Percentiles rank a stretch among this genome's conserved stretches.
Conservation (phyloP, 2,888 invertebrate species). For the Ryuthela nishihirai region DNA sequence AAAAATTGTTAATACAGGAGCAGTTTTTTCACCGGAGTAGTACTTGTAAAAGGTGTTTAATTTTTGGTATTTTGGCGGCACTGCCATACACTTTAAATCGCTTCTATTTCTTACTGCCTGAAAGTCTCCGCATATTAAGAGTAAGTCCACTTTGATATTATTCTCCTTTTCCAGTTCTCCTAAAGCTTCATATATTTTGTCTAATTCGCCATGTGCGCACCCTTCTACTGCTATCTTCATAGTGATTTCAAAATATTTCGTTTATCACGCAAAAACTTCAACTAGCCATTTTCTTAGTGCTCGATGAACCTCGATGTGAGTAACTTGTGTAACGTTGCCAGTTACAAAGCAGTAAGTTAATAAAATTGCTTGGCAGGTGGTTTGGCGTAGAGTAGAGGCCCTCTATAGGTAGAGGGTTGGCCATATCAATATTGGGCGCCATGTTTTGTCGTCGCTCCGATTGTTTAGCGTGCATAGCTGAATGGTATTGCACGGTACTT, state of each 20-base stretch:
- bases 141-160: conserved; percentile 75
- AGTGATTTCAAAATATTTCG: conserved; percentile 19
- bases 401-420: too few relatives aligned
- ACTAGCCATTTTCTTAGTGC: too few relatives aligned
- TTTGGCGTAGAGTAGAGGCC: too few relatives aligned
- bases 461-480: too few relatives aligned
- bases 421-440: too few relatives aligned
- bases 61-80: conserved; percentile 82
- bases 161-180: conserved; percentile 68
- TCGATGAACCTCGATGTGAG: too few relatives aligned
- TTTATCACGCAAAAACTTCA: too few relatives aligned
- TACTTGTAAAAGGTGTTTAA: conserved; percentile 96
- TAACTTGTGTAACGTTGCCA: too few relatives aligned
- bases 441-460: too few relatives aligned
- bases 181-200: conserved; percentile 87
- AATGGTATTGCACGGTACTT: too few relatives aligned
- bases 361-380: too few relatives aligned
- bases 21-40: conserved; percentile 83
- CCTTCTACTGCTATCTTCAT: conserved; percentile 94
- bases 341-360: too few relatives aligned
- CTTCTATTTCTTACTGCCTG: conserved; percentile 82
- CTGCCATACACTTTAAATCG: conserved; percentile 91
- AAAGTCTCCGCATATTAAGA: conserved; percentile 98
- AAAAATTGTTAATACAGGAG: conserved; percentile 89
- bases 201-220: conserved; percentile 96